Base-by-base conservation (phyloP, 2,888 invertebrate genomes). In the Brachynemurus nebulosus region DNA sequence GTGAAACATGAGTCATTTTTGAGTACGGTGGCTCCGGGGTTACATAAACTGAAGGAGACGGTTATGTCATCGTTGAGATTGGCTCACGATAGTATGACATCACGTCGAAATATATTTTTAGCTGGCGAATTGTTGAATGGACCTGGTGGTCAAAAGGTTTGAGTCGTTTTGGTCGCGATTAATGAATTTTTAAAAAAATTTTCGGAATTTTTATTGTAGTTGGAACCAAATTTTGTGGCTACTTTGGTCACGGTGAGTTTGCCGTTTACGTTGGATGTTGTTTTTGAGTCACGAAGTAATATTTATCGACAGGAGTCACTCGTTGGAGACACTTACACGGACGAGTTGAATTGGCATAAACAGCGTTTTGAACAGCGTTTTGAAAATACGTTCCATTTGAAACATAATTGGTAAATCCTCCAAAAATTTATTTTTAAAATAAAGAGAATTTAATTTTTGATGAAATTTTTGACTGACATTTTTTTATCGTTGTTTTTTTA, bases 221-320 rank as follows among this genome's bases (percentile, higher is more conserved):
- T 61, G n/a, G 66, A 70, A 46, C 76, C 85, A 0, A 88, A 89
- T 61, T 84, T 88, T 52, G 72, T 88, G 2, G 84, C 79, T 0
- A 72, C 79, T n/a, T 85, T 86, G 61, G 63, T 89, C 40, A 74
- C 85, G 0, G 80, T 80, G 0, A 77, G 77, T 51, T 69, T 86
- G 0, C 90, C 92, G 1, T 86, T 90, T 53, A 74, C 79, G 0
- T 61, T 93, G 47, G 93, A 95, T 57, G 68, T 93, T 1, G 76
- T 82, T 1, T 95, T 82, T 58, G 84, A 90, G 50, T 85, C 89
- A 0, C 80, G 73, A 7, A 83, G 78, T 44, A 74, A 67, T 46
- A 68, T 72, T 3, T 71, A 76, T 55, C 57, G 75, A 58, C 51
- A 71, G 59, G 50, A 65, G 59, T 57, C 69, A 39, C 64, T 80